These are phyloP conservation scores for Zygaena filipendulae DNA, from an alignment of 2,888 invertebrate species.

Conservation along the genomic window DNA sequence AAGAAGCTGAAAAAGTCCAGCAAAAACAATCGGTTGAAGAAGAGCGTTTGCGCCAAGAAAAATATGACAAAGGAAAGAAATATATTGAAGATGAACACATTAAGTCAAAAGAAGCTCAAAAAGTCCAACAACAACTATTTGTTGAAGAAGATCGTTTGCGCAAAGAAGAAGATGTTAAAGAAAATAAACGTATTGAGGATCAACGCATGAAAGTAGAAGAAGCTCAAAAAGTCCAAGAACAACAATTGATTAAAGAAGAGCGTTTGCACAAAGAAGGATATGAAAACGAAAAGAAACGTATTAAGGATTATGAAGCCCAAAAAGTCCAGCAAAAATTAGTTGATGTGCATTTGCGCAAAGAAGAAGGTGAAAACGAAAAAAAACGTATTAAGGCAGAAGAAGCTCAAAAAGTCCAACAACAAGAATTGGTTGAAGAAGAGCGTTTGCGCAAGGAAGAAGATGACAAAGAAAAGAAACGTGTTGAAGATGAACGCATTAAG, in stretches of 20 bases:
- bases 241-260: no score
- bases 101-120: background rate
- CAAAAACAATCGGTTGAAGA: constrained; percentile 12
- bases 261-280: constrained; percentile 5
- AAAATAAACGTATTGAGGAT: constrained; percentile 9
- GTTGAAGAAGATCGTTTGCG: constrained; percentile 1
- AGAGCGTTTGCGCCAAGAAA: constrained; percentile 1
- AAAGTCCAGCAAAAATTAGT: background rate
- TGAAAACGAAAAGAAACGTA: constrained; percentile 12
- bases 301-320: constrained; percentile 2
- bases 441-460: background rate
- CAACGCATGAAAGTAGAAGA: no score
- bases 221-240: background rate
- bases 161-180: constrained; percentile 12
- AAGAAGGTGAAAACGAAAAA: background rate
- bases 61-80: background rate
- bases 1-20: constrained; percentile 8
- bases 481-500: no score
- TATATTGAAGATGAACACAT: background rate
- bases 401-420: no score
- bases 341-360: constrained; percentile 1
- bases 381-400: no score
- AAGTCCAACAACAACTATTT: constrained; percentile 14
- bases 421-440: background rate
- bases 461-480: background rate